Evolutionary conservation across 53 echinoderm and acorn worm genomes (phyloP), one percentile per base, ranked within the genome.

Genomic region (Luidia sarsii): DNA sequence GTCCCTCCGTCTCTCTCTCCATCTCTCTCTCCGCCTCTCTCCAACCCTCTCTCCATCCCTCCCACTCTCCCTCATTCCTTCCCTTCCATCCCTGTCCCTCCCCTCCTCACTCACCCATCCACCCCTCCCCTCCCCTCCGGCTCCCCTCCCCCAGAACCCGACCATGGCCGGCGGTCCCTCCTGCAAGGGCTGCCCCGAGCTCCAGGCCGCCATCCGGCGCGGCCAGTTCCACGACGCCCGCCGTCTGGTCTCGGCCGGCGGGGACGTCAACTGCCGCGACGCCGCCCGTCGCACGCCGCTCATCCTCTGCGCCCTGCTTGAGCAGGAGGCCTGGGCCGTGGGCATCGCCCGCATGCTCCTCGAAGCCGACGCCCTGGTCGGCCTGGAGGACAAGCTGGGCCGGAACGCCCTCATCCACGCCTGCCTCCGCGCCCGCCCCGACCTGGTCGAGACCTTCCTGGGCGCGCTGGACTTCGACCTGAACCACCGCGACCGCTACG

Each of bases 211-310:
- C 7, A 92, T 95, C 57, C 67, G 81, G 18, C 90, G 75, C 2
- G 95, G 95, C 27, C 87, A 87, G 32, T 95, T 89, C 65, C 89
- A 95, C 52, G 95, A 95, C 31, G 73, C 83, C 34, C 95, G 95
- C 36, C 81, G 72, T 4, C 57, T 90, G 28, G 85, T 94, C 4
- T 75, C 86, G 1, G 59, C 81, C 15, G 92, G 92, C 11, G 81
- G 80, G 3, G 82, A 92, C 46, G 89, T 95, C 41, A 89, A 89
- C 79, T 45, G 75, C 37, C 51, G 84, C 29, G 87, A 92, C 29
- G 57, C 33, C 3, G 66, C 80, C 35, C 61, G 85, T 6, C 83
- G 85, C n/a, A 95, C 95, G 30, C 95, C 95, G 0, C 80, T 95
- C 35, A 95, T 95, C 36, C 69, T 89, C 1, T 92, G 92, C 48